Evolutionary conservation across 2,113 vertebrate genomes (phyloP).

Genomic region (Callionymus lyra): DNA sequence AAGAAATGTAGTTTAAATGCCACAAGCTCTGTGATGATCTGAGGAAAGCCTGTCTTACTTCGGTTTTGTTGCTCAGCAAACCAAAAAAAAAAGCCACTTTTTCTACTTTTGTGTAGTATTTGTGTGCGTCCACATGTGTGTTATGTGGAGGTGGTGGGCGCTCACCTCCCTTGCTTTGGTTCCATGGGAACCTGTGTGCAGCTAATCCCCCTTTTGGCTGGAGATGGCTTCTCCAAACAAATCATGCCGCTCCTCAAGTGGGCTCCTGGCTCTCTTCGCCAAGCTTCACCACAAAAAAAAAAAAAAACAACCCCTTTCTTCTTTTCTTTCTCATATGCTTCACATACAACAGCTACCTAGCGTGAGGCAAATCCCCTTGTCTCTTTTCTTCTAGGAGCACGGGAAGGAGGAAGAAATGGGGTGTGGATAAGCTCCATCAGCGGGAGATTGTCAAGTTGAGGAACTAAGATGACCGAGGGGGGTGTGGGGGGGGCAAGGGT

Average conservation of each 20-base stretch:
- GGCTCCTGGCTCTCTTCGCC: conserved; percentile 52
- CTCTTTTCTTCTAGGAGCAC: conserved; percentile 54
- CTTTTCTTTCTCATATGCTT: conserved; percentile 47
- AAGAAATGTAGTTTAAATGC: no score
- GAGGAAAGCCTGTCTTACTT: no score
- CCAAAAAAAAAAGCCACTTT: no score
- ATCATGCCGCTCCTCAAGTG: conserved; percentile 56
- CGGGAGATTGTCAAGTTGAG: conserved; percentile 60
- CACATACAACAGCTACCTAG: conserved; percentile 61
- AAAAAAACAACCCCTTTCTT: conserved; percentile 20
- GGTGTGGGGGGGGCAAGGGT: conserved; percentile 16
- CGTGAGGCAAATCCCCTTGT: conserved; percentile 61
- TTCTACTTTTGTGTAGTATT: no score
- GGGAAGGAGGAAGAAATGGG: conserved; percentile 57
- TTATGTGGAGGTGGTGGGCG: conserved; percentile 8
- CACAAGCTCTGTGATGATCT: no score
- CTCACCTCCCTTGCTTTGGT: conserved; percentile 30
- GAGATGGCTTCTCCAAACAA: conserved; percentile 63
- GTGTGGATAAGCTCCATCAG: conserved; percentile 60
- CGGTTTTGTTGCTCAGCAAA: no score
- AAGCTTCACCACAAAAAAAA: conserved; percentile 38
- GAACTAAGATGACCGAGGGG: conserved; percentile 58
- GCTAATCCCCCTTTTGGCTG: conserved; percentile 60
- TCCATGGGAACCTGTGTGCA: conserved; percentile 60
- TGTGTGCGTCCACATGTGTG: not conserved